Evolutionary conservation across 1,140 invertebrate species (phyloP).

Genomic region (Heliconius nattereri): DNA sequence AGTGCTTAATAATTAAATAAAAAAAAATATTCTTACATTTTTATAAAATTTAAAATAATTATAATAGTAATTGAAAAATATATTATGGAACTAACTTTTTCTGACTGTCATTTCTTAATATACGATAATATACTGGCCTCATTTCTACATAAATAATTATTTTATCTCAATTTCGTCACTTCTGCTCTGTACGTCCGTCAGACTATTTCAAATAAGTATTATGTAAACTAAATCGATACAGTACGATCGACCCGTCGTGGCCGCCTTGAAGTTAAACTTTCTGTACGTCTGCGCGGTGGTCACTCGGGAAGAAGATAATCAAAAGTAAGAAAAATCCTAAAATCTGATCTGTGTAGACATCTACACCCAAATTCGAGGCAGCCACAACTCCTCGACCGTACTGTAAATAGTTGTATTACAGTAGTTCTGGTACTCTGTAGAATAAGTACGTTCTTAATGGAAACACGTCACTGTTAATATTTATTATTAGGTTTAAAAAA

Average conservation of each 20-base stretch:
- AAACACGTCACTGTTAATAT: slow-evolving; percentile 30
- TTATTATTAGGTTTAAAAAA: slow-evolving; percentile 19
- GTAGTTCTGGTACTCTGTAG: slow-evolving; percentile 27
- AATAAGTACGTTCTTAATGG: slow-evolving; percentile 13
- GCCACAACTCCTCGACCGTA: background rate
- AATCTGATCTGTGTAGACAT: no score
- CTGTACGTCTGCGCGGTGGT: no score
- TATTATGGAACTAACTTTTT: no score
- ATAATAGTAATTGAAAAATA: no score
- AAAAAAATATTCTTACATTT: background rate
- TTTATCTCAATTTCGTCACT: background rate
- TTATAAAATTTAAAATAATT: background rate
- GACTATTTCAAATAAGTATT: slow-evolving; percentile 34
- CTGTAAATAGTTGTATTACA: slow-evolving; percentile 31
- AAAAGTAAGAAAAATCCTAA: no score
- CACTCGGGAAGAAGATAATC: no score
- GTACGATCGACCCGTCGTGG: no score
- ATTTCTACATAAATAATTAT: background rate
- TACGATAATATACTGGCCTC: background rate
- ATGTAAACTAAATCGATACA: background rate
- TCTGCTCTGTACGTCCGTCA: background rate
- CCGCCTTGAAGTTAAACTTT: no score
- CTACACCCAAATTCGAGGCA: no score
- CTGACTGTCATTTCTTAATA: background rate
- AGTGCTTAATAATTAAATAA: background rate